Evolutionary conservation across 2,113 vertebrate species (phyloP).

Genomic region (Anser cygnoides): DNA sequence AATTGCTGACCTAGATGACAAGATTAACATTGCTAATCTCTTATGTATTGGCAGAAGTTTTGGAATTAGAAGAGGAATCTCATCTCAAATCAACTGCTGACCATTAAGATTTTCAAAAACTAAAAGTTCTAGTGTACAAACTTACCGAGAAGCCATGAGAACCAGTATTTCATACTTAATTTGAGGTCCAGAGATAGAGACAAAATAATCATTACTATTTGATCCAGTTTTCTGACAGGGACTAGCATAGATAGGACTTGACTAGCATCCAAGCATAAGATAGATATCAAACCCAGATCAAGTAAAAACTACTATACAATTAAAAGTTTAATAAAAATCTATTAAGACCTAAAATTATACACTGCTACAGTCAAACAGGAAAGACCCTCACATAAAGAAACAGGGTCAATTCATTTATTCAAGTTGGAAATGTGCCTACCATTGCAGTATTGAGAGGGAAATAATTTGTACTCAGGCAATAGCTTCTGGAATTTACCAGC

Average conservation of each 20-base stretch:
- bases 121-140: neutral
- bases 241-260: neutral
- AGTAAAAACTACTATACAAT: neutral
- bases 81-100: neutral
- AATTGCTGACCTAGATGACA: neutral
- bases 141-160: neutral
- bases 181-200: neutral
- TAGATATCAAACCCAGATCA: neutral
- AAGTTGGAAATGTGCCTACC: neutral
- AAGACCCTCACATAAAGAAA: neutral
- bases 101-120: neutral
- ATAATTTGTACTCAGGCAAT: neutral
- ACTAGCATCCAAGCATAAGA: neutral
- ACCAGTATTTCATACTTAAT: neutral
- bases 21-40: neutral
- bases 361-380: neutral
- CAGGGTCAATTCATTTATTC: neutral
- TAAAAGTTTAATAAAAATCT: neutral
- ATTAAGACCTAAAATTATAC: neutral
- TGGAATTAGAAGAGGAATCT: neutral
- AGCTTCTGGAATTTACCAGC: constrained; percentile 23
- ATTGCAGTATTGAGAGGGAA: neutral
- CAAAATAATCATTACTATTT: neutral
- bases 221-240: neutral
- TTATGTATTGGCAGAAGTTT: neutral